Evolutionary conservation across 53 echinoderm and acorn worm genomes (phyloP).

Genomic region (Temnopleurus reevesii): DNA sequence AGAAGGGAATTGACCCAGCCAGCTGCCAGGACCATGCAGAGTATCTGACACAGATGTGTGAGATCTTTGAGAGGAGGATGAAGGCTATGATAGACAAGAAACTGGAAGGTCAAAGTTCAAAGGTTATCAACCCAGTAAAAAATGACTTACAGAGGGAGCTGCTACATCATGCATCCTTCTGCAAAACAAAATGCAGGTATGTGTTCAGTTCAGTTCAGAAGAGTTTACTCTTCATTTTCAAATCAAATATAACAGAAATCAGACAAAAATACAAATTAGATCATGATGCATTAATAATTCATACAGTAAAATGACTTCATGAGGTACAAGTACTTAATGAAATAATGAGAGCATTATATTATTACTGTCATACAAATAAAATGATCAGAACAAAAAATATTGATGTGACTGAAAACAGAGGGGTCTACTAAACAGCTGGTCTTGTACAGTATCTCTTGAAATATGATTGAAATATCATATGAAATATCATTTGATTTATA

Average conservation of each 20-base stretch:
- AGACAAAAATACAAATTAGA: neutral
- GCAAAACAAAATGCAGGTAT: slow-evolving; percentile 84
- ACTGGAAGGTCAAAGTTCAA: slow-evolving; percentile 44
- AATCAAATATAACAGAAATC: too few relatives aligned
- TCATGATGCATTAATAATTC: neutral
- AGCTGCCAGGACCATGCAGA: slow-evolving; percentile 58
- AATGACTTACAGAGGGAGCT: slow-evolving; percentile 68
- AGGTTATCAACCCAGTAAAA: slow-evolving; percentile 42
- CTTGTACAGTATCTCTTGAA: too few relatives aligned
- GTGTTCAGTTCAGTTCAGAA: too few relatives aligned
- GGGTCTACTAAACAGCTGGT: too few relatives aligned
- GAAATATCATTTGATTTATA: too few relatives aligned
- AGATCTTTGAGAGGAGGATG: slow-evolving; percentile 67
- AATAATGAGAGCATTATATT: too few relatives aligned
- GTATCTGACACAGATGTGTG: slow-evolving; percentile 70
- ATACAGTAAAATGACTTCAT: neutral
- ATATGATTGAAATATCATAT: too few relatives aligned
- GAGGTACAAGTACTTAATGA: too few relatives aligned
- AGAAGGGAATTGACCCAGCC: slow-evolving; percentile 70
- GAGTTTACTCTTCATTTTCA: too few relatives aligned
- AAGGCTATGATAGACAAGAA: slow-evolving; percentile 74
- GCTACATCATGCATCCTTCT: slow-evolving; percentile 82
- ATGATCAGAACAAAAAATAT: too few relatives aligned
- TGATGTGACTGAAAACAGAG: too few relatives aligned
- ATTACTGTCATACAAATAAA: too few relatives aligned